These are phyloP conservation scores for Thereva unica DNA, from an alignment of 2,888 invertebrate species.

Conservation along the genomic window DNA sequence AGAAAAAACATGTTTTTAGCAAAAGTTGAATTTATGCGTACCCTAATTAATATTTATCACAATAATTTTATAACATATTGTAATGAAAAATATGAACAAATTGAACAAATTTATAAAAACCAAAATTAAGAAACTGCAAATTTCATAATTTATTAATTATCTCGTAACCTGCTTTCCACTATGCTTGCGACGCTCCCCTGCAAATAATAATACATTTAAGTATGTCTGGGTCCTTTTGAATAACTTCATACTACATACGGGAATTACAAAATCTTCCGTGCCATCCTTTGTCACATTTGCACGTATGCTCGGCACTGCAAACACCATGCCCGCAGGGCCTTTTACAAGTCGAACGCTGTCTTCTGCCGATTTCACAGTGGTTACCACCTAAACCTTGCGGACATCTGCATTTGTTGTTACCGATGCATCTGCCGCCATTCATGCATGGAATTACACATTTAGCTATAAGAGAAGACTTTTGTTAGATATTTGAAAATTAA, in stretches of 20 bases:
- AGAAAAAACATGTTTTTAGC: conserved; percentile 14
- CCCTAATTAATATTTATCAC: conserved; percentile 30
- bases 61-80: conserved; percentile 29
- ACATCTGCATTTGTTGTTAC: conserved; percentile 88
- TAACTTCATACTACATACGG: conserved; percentile 8
- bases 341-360: conserved; percentile 72
- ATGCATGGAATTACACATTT: conserved; percentile 89
- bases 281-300: conserved; percentile 83
- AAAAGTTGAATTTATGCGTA: conserved; percentile 21
- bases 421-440: conserved; percentile 86
- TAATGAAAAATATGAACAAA: conserved; percentile 25
- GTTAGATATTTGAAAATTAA: background rate
- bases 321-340: conserved; percentile 78
- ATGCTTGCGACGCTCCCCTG: conserved; percentile 25
- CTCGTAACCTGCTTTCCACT: conserved; percentile 10
- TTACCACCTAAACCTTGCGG: conserved; percentile 81
- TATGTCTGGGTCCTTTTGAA: background rate
- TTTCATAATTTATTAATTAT: background rate
- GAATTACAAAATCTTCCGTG: conserved; percentile 76
- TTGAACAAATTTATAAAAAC: background rate
- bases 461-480: conserved; percentile 60
- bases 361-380: conserved; percentile 87
- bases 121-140: too few relatives aligned
- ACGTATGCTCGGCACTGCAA: conserved; percentile 71
- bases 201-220: background rate